These are phyloP conservation scores for Catocala nupta DNA, from an alignment of 2,888 invertebrate genomes.

Conservation along the genomic window DNA sequence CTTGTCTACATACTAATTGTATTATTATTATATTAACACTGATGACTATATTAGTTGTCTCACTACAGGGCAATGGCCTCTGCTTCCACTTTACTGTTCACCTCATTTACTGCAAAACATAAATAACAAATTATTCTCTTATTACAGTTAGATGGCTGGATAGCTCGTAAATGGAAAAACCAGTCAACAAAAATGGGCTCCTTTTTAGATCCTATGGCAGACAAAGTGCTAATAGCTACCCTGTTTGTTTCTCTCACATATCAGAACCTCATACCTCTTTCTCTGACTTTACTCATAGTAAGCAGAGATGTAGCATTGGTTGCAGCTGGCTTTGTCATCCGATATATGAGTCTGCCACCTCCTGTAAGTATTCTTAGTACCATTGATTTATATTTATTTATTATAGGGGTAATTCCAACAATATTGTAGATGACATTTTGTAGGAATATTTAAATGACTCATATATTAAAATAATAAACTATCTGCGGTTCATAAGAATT, in stretches of 20 bases:
- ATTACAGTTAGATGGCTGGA: constrained; percentile 96
- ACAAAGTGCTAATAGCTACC: constrained; percentile 97
- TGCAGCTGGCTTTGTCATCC: constrained; percentile 94
- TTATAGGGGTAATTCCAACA: too few relatives aligned
- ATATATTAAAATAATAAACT: too few relatives aligned
- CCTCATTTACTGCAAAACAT: too few relatives aligned
- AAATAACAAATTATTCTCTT: constrained; percentile 34
- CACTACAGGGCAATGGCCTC: too few relatives aligned
- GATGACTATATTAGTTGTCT: too few relatives aligned
- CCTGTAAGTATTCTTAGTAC: constrained; percentile 90
- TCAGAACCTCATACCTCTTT: constrained; percentile 93
- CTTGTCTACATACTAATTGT: too few relatives aligned
- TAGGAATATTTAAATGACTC: too few relatives aligned
- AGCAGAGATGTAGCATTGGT: constrained; percentile 94
- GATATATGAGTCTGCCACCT: constrained; percentile 95
- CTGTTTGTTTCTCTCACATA: constrained; percentile 95
- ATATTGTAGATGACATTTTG: too few relatives aligned
- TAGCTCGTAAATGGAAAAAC: constrained; percentile 96
- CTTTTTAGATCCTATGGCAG: constrained; percentile 98
- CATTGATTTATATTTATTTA: not conserved
- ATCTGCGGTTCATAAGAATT: too few relatives aligned
- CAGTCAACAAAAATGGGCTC: constrained; percentile 98
- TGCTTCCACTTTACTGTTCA: too few relatives aligned
- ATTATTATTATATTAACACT: too few relatives aligned
- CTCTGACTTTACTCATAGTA: constrained; percentile 93